Evolutionary conservation across 2,113 vertebrate genomes (phyloP), one percentile per base, ranked within the genome.

Genomic region (Aegithalos caudatus): DNA sequence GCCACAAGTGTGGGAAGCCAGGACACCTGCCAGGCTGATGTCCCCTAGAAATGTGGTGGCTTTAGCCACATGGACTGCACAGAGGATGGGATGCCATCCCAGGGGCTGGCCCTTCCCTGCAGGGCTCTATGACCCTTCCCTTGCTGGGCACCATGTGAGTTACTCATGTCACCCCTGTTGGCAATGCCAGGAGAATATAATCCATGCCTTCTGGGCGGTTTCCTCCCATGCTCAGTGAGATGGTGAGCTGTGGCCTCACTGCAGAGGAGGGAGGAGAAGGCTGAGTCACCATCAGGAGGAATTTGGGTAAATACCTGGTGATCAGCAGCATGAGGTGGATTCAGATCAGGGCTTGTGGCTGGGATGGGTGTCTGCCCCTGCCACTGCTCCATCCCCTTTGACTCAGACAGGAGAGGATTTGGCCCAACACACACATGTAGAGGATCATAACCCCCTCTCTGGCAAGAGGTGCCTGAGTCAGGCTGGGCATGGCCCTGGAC

Each of bases 261-360:
- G 66, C 37, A 54, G 51, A 78, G 53, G 61, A 81, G 51, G 70
- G 65, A 92, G 86, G 91, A 94, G 71, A 48, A 67, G 91, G 51
- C 29, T 96, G 88, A 94, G 66, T 90, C 86, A 95, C 79, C 0
- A 1, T 22, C 57, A 80, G 47, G 37, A 93, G 51, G 83, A 78
- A 91, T 84, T 84, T 73, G 83, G 61, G 89, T 35, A 94, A 81
- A 86, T 94, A 92, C 54, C 89, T 92, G 64, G 69, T 65, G 86
- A 90, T 53, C 71, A 82, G 69, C 58, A 57, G 62, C 25, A 7
- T 0, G 4, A 45, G 64, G 67, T 77, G 57, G 70, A 78, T 62
- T 92, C 80, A 77, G 67, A 69, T 81, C 83, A 73, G 64, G 72
- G 80, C 72, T 90, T 77, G 83, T 0, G 7, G 21, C 31, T 81